phyloP scores from a whole-genome alignment of 2,888 invertebrate species.

The Theretra japonica region DNA sequence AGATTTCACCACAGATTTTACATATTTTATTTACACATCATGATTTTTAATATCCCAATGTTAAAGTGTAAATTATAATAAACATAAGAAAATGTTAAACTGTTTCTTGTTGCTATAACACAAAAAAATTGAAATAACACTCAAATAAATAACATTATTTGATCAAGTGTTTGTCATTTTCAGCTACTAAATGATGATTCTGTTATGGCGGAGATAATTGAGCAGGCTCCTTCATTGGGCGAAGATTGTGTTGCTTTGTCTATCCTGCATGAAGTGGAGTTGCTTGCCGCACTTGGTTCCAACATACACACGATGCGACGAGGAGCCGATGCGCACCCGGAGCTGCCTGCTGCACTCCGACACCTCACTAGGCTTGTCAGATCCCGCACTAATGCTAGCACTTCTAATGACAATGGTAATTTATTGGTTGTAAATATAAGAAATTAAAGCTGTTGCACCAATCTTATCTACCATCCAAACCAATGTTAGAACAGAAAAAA shows the following conservation, averaged over 20 bases:
- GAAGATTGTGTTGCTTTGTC: conserved; percentile 90
- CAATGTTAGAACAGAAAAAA: too few relatives aligned
- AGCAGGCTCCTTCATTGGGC: conserved; percentile 87
- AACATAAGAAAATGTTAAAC: too few relatives aligned
- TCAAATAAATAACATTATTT: background rate
- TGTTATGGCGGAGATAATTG: conserved; percentile 87
- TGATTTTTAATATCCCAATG: too few relatives aligned
- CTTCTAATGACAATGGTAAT: conserved; percentile 65
- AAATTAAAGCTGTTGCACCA: background rate
- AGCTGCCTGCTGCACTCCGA: conserved; percentile 88
- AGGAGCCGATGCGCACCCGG: conserved; percentile 88
- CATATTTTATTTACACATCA: too few relatives aligned
- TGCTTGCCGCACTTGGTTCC: conserved; percentile 88
- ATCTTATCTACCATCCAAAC: too few relatives aligned
- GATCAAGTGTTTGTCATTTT: conserved; percentile 31
- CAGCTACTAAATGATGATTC: conserved; percentile 77
- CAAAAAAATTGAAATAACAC: too few relatives aligned
- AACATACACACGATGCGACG: conserved; percentile 88
- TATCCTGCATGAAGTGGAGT: conserved; percentile 90
- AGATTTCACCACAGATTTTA: too few relatives aligned
- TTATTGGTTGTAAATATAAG: background rate
- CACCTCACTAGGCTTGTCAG: conserved; percentile 85
- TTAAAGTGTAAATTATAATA: too few relatives aligned
- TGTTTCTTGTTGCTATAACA: too few relatives aligned
- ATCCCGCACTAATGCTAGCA: conserved; percentile 65